A percentile compares a stretch with the other conserved stretches of the same genome.
Evolutionary conservation across 2,888 invertebrate species (phyloP).

Genomic region (Apamea epomidion): DNA sequence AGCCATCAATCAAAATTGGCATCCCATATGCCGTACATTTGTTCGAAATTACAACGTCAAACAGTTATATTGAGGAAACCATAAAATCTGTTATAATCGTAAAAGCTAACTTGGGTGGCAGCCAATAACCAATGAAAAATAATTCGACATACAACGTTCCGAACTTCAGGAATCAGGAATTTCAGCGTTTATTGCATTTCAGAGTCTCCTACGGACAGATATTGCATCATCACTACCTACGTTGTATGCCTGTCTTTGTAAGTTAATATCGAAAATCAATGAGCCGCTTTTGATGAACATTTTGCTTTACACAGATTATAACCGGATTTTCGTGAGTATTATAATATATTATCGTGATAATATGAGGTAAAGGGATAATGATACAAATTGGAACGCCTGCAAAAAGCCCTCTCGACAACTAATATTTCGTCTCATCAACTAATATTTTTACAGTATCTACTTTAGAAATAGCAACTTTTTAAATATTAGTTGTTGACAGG

Average conservation of each 20-base stretch:
- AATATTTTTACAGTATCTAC: not conserved
- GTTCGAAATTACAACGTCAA: constrained; percentile 79
- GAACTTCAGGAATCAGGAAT: constrained; percentile 47
- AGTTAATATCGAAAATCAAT: constrained; percentile 47
- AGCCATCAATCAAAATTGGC: constrained; percentile 62
- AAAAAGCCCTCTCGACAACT: not conserved
- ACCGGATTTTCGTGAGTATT: constrained; percentile 9
- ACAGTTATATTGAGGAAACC: constrained; percentile 88
- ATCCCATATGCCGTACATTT: constrained; percentile 61
- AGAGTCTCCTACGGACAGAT: constrained; percentile 61
- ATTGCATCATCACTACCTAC: constrained; percentile 55
- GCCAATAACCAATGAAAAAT: constrained; percentile 88
- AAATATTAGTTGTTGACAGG: not conserved
- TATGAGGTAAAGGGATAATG: constrained; percentile 10
- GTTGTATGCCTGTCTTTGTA: not conserved
- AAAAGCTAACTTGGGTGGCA: constrained; percentile 86
- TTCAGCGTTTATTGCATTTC: constrained; percentile 69
- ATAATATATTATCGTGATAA: constrained; percentile 1
- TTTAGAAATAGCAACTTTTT: not conserved
- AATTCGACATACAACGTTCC: constrained; percentile 81
- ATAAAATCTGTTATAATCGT: constrained; percentile 88
- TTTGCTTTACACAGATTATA: constrained; percentile 2
- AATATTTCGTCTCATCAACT: too few species aligned
- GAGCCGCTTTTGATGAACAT: constrained; percentile 13
- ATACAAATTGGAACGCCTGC: constrained; percentile 26